Conservation (phyloP, 2,113 vertebrate genomes). For the Alligator mississippiensis region DNA sequence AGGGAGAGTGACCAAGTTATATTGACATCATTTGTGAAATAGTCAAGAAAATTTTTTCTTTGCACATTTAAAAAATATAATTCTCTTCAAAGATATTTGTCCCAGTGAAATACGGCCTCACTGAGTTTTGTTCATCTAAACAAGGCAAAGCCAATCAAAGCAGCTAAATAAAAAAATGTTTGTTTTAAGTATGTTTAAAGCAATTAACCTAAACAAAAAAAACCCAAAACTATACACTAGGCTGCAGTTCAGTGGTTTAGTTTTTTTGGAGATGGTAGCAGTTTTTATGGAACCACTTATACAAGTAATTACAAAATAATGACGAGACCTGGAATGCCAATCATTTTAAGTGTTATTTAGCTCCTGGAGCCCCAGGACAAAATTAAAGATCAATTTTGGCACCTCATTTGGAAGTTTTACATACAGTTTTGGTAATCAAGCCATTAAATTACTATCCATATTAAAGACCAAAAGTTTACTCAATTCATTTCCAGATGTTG, state of each 20-base stretch:
- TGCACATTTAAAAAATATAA: background rate
- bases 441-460: background rate
- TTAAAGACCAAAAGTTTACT: background rate
- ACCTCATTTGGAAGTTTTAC: constrained; percentile 18
- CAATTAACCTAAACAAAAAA: constrained; percentile 40
- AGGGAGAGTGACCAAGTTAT: background rate
- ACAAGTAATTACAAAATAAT: constrained; percentile 56
- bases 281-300: constrained; percentile 33
- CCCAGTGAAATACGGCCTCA: constrained; percentile 4
- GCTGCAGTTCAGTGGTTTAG: background rate
- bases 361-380: constrained; percentile 15
- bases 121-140: constrained; percentile 32
- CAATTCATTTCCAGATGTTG: background rate
- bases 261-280: background rate
- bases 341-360: constrained; percentile 29
- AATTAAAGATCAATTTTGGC: constrained; percentile 32
- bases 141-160: constrained; percentile 42
- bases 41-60: background rate
- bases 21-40: background rate
- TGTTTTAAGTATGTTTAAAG: constrained; percentile 55
- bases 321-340: background rate
- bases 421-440: background rate
- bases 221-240: background rate
- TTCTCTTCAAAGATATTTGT: background rate
- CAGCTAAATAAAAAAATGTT: constrained; percentile 14